These are phyloP conservation scores for Melieria picta DNA, from an alignment of 2,888 invertebrate genomes.

Conservation along the genomic window DNA sequence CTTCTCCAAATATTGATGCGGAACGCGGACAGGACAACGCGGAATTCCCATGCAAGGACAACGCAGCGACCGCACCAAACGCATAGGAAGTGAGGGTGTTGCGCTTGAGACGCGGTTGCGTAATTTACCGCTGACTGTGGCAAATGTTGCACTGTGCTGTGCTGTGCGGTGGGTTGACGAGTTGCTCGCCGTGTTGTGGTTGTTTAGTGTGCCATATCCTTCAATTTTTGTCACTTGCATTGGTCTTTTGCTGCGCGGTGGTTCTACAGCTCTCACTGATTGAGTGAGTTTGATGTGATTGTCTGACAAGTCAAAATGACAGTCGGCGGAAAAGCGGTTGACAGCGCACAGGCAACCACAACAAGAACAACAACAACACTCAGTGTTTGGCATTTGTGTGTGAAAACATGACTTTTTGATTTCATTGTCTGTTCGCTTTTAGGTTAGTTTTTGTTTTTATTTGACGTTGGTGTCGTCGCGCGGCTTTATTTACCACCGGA, in stretches of 20 bases:
- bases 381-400: constrained; percentile 43
- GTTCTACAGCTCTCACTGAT: neutral
- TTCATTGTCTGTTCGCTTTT: constrained; percentile 41
- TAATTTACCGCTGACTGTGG: neutral
- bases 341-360: constrained; percentile 52
- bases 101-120: constrained; percentile 1
- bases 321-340: constrained; percentile 59
- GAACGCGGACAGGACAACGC: neutral
- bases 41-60: constrained; percentile 15
- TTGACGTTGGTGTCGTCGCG: neutral
- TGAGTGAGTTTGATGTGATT: constrained; percentile 31
- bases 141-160: neutral
- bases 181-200: too few species aligned
- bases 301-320: constrained; percentile 53
- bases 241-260: neutral
- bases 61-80: neutral
- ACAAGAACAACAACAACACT: neutral
- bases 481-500: neutral
- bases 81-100: neutral
- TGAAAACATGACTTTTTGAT: constrained; percentile 60
- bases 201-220: constrained; percentile 13
- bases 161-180: too few species aligned
- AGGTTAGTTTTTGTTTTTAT: neutral
- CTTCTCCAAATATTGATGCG: neutral
- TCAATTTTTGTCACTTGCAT: neutral